phyloP scores from a whole-genome alignment of 1,140 invertebrate genomes.

The Antheraea mylitta region DNA sequence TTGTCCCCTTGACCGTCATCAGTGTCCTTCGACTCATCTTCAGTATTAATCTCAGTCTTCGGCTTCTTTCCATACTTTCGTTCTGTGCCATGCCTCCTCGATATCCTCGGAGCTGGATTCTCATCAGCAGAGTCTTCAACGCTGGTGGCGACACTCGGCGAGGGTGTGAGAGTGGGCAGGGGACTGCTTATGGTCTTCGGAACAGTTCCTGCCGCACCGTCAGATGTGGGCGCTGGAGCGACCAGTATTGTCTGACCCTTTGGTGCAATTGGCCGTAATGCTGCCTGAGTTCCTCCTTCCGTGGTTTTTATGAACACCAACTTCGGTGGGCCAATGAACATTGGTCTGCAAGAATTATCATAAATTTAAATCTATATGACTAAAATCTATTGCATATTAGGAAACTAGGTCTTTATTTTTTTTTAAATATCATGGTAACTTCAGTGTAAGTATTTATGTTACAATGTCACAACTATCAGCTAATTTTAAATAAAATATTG shows the following conservation, averaged over 20 bases:
- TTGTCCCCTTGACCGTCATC: constrained; percentile 47
- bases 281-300: constrained; percentile 56
- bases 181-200: background rate
- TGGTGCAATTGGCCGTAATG: constrained; percentile 53
- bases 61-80: constrained; percentile 71
- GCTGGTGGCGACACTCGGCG: constrained; percentile 24
- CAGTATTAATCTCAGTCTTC: constrained; percentile 45
- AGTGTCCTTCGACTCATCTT: constrained; percentile 41
- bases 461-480: too few species aligned
- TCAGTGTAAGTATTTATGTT: too few species aligned
- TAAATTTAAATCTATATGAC: background rate
- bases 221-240: constrained; percentile 43
- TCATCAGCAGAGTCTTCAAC: constrained; percentile 53
- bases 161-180: constrained; percentile 24
- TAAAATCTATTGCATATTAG: too few species aligned
- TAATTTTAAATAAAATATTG: too few species aligned
- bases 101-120: constrained; percentile 41
- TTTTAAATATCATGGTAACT: too few species aligned
- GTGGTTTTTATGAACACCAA: constrained; percentile 75
- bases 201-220: constrained; percentile 4
- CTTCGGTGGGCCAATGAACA: constrained; percentile 76
- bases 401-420: too few species aligned
- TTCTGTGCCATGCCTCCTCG: constrained; percentile 51
- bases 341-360: constrained; percentile 49
- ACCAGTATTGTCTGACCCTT: constrained; percentile 76